Base-by-base conservation (phyloP, 2,113 vertebrate species). In the Oncorhynchus keta region DNA sequence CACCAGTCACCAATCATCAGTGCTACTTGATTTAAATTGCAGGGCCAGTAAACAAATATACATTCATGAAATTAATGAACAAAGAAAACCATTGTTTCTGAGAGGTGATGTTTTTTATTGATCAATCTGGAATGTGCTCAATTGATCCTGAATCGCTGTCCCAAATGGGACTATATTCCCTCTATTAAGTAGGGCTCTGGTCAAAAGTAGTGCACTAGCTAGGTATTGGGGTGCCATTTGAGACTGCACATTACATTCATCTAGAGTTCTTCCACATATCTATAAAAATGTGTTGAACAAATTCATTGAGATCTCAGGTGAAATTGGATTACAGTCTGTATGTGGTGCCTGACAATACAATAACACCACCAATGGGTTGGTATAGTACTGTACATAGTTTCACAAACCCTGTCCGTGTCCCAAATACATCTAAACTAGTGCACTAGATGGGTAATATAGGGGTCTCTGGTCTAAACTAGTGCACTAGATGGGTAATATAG, bases 301-400 rank as follows among this genome's bases (percentile, higher is more conserved):
- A 65, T 67, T 67, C 32, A 70, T 48, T 16, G 67, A n/a, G 65
- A 13, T 28, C 9, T 45, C 39, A 45, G 39, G 8, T 45, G 39
- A 12, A 45, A 28, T 2, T 24, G 8, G 35, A 72, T 81, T 72
- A 77, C 80, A 72, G 3, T n/a, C 72, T 73, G 74, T 76, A 48
- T 74, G 79, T 76, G 79, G 84, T 7, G 78, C 79, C 74, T 59
- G 71, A 82, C 82, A 83, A 83, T 59, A 90, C 89, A 83, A 67
- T 81, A 86, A 88, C 88, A 87, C 89, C 86, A 90, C 83, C 90
- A 57, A 88, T 35, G 80, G 88, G 82, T 68, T 78, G 82, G 69
- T 79, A 85, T 82, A 68, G 67, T 84, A 62, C 68, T 45, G 39
- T 45, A 45, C 39, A n/a, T 67, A 2, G 57, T 61, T 20, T 16